phyloP scores from a whole-genome alignment of 1,140 invertebrate genomes.

The Penaeus chinensis region DNA sequence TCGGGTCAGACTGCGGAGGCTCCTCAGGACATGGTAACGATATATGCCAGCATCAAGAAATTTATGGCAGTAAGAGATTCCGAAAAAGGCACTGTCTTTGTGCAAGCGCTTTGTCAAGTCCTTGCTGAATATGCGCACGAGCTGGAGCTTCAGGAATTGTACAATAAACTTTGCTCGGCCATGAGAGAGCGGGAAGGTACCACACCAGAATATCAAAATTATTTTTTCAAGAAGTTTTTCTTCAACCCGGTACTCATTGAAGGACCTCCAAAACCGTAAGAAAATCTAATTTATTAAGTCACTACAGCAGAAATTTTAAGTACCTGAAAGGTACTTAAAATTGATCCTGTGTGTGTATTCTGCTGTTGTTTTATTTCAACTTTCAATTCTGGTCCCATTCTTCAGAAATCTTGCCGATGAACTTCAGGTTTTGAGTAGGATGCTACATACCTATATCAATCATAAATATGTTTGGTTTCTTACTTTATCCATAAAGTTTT shows the following conservation, averaged over 20 bases:
- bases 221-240: constrained; percentile 41
- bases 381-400: too few species aligned
- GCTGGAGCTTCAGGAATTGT: not conserved
- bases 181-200: constrained; percentile 21
- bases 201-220: constrained; percentile 31
- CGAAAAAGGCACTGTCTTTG: constrained; percentile 31
- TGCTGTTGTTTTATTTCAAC: too few species aligned
- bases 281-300: not conserved
- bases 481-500: too few species aligned
- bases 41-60: constrained; percentile 34
- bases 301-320: not conserved
- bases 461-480: too few species aligned
- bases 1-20: not conserved
- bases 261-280: not conserved
- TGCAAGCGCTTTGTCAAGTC: constrained; percentile 41
- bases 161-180: not conserved
- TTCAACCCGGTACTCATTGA: constrained; percentile 21
- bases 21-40: constrained; percentile 40
- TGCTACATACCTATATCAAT: too few species aligned
- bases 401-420: too few species aligned
- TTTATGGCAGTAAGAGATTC: constrained; percentile 28
- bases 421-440: too few species aligned
- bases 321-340: too few species aligned
- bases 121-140: constrained; percentile 32
- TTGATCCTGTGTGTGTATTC: too few species aligned